Conservation (phyloP, 2,888 invertebrate genomes). For the Lasius fuliginosus region DNA sequence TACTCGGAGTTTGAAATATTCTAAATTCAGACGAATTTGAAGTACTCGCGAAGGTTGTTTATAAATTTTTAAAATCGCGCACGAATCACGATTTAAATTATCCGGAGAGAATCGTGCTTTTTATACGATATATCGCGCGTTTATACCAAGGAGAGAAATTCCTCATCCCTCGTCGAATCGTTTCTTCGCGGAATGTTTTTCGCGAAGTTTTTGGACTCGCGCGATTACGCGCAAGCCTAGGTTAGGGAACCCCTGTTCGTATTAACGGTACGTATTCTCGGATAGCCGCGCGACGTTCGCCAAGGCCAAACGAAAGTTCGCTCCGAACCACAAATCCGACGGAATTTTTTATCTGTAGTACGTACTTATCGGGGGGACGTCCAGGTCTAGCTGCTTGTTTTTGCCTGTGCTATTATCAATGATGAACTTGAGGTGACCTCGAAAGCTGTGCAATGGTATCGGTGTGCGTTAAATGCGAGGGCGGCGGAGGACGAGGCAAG, state of each 20-base stretch:
- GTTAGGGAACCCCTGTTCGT: slow-evolving; percentile 46
- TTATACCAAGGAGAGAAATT: too few relatives aligned
- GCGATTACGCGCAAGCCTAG: not conserved
- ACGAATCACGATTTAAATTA: not conserved
- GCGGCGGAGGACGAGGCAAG: slow-evolving; percentile 47
- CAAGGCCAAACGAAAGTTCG: slow-evolving; percentile 77
- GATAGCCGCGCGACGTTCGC: slow-evolving; percentile 58
- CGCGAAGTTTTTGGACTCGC: not conserved
- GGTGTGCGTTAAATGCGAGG: slow-evolving; percentile 30
- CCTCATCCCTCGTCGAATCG: too few relatives aligned
- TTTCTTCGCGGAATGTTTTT: not conserved
- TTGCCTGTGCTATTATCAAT: slow-evolving; percentile 84
- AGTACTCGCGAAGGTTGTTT: not conserved
- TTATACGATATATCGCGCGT: not conserved
- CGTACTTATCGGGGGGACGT: slow-evolving; percentile 80
- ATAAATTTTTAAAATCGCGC: not conserved
- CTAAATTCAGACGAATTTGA: not conserved
- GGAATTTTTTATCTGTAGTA: slow-evolving; percentile 79
- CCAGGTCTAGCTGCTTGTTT: slow-evolving; percentile 85
- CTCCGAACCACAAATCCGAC: slow-evolving; percentile 72
- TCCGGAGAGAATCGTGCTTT: not conserved
- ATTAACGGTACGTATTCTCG: slow-evolving; percentile 61
- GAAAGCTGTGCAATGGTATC: slow-evolving; percentile 82
- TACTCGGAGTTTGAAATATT: not conserved
- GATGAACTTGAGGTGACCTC: slow-evolving; percentile 86